Evolutionary conservation across 2,797 vertebrate species (phyloP).

Genomic region (Parauchenoglanis ngamensis): DNA sequence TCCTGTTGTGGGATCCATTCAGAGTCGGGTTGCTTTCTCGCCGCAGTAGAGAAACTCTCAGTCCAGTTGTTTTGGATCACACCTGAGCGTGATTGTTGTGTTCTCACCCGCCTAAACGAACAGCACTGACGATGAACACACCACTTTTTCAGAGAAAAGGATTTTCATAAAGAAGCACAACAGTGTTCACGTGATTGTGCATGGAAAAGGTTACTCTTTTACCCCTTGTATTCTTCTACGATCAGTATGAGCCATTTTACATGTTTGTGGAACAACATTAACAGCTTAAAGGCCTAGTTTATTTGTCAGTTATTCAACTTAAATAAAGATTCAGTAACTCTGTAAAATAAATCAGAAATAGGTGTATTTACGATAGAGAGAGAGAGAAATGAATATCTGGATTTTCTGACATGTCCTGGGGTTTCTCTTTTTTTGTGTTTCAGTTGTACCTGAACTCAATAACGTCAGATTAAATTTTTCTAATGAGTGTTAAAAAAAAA

Average conservation of each 20-base stretch:
- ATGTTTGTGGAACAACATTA: background rate
- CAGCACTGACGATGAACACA: slow-evolving; percentile 1
- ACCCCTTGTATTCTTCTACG: background rate
- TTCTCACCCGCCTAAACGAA: slow-evolving; percentile 7
- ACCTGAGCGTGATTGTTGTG: background rate
- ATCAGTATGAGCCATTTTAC: background rate
- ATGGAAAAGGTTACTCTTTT: background rate
- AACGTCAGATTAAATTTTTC: slow-evolving; percentile 1
- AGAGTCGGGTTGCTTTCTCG: background rate
- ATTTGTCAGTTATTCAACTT: slow-evolving; percentile 10
- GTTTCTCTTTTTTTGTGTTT: background rate
- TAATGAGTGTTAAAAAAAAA: slow-evolving; percentile 21
- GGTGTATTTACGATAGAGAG: background rate
- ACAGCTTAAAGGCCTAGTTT: background rate
- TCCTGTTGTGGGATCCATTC: background rate
- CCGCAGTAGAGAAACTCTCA: background rate
- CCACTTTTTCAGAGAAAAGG: background rate
- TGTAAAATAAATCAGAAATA: background rate
- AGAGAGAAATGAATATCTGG: background rate
- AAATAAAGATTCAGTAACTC: background rate
- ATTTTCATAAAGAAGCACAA: slow-evolving; percentile 1
- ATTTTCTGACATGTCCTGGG: background rate
- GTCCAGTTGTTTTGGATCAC: too few relatives aligned
- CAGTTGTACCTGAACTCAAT: background rate
- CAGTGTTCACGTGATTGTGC: background rate